These are phyloP conservation scores for Mactra quadrangularis DNA, from an alignment of 1,140 invertebrate species.

Conservation along the genomic window DNA sequence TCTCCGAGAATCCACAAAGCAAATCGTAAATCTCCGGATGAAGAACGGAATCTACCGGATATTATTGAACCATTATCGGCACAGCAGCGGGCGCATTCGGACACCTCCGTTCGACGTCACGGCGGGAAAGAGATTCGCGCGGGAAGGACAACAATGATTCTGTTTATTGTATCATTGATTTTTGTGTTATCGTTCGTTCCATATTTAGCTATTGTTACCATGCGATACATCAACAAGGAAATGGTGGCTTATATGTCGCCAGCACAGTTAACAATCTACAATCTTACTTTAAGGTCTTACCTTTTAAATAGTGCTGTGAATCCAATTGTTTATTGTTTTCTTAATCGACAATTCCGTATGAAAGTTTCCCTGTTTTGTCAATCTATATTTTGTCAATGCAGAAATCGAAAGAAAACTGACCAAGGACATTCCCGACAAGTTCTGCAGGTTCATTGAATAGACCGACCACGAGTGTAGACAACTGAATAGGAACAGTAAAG, in stretches of 20 bases:
- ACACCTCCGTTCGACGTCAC: slow-evolving; percentile 38
- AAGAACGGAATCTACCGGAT: slow-evolving; percentile 14
- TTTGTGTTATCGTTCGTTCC: slow-evolving; percentile 61
- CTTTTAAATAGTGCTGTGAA: slow-evolving; percentile 70
- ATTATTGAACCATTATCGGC: slow-evolving; percentile 29
- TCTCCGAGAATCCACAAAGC: slow-evolving; percentile 4
- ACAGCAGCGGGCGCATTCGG: slow-evolving; percentile 27
- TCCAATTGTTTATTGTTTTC: slow-evolving; percentile 66
- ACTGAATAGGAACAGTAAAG: too few relatives aligned
- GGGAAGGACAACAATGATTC: slow-evolving; percentile 56
- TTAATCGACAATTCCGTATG: slow-evolving; percentile 62
- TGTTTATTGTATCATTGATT: slow-evolving; percentile 55
- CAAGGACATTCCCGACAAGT: too few relatives aligned
- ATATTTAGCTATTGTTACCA: slow-evolving; percentile 43
- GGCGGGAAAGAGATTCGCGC: slow-evolving; percentile 50
- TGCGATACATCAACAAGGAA: slow-evolving; percentile 35
- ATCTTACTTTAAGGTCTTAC: slow-evolving; percentile 64
- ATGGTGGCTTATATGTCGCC: slow-evolving; percentile 32
- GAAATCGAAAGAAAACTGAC: slow-evolving; percentile 1
- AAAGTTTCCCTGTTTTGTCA: slow-evolving; percentile 45
- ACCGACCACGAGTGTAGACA: too few relatives aligned
- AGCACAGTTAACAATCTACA: slow-evolving; percentile 45
- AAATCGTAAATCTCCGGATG: background rate
- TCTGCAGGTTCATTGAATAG: too few relatives aligned
- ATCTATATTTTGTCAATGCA: slow-evolving; percentile 19